phyloP scores from a whole-genome alignment of 2,113 vertebrate genomes.

The Labrus mixtus region DNA sequence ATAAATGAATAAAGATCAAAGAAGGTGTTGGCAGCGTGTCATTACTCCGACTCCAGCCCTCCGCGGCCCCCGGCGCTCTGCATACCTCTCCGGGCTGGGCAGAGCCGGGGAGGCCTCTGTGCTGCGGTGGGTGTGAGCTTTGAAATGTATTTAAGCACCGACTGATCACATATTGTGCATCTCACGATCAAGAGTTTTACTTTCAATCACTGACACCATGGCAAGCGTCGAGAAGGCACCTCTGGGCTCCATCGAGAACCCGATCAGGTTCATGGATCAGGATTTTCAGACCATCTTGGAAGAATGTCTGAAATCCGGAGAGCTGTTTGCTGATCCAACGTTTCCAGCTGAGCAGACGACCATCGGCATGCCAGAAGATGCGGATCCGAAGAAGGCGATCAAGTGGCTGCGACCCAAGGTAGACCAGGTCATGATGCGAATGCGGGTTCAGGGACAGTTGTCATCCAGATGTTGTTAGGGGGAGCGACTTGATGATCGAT shows the following conservation, averaged over 20 bases:
- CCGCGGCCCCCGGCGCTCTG: slow-evolving; percentile 41
- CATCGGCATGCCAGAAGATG: slow-evolving; percentile 77
- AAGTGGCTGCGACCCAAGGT: slow-evolving; percentile 84
- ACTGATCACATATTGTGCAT: slow-evolving; percentile 1
- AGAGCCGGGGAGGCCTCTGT: slow-evolving; percentile 48
- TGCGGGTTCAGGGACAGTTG: background rate
- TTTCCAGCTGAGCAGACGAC: slow-evolving; percentile 80
- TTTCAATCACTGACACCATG: slow-evolving; percentile 47
- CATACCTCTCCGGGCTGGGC: slow-evolving; percentile 58
- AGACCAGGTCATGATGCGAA: background rate
- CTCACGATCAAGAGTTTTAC: background rate
- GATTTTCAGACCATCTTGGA: slow-evolving; percentile 63
- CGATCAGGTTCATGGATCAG: slow-evolving; percentile 71
- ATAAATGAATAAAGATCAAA: slow-evolving; percentile 42
- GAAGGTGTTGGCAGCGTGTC: slow-evolving; percentile 45
- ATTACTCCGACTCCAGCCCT: slow-evolving; percentile 58
- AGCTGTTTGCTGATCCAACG: slow-evolving; percentile 77
- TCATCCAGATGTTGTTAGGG: background rate
- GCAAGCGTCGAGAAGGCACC: slow-evolving; percentile 19
- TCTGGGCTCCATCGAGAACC: slow-evolving; percentile 76
- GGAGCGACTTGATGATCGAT: background rate
- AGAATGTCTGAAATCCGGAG: slow-evolving; percentile 61
- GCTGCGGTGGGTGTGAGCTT: slow-evolving; percentile 53
- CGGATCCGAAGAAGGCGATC: slow-evolving; percentile 77
- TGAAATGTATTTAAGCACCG: slow-evolving; percentile 53